Evolutionary conservation across 2,113 vertebrate genomes (phyloP).

Genomic region (Bucco capensis): DNA sequence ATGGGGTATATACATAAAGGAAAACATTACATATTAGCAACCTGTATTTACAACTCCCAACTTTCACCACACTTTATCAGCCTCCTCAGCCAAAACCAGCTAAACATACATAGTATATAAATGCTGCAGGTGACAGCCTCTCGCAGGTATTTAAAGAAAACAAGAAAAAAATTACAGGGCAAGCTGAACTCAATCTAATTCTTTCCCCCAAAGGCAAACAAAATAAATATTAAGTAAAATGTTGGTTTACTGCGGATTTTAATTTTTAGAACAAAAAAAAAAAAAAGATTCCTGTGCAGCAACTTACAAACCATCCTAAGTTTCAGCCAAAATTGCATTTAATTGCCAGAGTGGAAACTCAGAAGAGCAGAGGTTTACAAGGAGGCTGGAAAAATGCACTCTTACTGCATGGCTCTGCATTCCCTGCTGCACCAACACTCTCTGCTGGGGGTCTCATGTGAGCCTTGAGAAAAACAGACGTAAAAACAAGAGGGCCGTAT

Average conservation of each 20-base stretch:
- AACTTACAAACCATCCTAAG: not conserved
- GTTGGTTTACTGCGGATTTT: not conserved
- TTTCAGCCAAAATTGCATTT: conserved; percentile 1
- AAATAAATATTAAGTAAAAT: not conserved
- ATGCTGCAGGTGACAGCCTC: not conserved
- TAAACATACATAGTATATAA: not conserved
- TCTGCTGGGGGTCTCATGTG: not conserved
- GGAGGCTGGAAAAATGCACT: not conserved
- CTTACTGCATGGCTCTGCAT: not conserved
- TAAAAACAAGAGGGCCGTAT: not conserved
- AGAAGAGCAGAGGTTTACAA: not conserved
- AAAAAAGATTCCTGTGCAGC: not conserved
- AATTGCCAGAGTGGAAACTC: not conserved
- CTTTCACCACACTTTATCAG: not conserved
- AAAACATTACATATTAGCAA: not conserved
- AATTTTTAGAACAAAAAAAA: too few relatives aligned
- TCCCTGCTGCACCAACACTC: not conserved
- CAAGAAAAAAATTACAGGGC: not conserved
- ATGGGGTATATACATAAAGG: not conserved
- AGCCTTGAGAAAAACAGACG: not conserved
- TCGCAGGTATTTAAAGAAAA: not conserved
- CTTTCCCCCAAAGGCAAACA: not conserved
- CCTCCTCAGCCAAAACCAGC: not conserved
- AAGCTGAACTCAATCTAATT: not conserved
- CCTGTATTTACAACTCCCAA: not conserved